Evolutionary conservation across 2,797 vertebrate genomes (phyloP).

Genomic region (Mallotus villosus): DNA sequence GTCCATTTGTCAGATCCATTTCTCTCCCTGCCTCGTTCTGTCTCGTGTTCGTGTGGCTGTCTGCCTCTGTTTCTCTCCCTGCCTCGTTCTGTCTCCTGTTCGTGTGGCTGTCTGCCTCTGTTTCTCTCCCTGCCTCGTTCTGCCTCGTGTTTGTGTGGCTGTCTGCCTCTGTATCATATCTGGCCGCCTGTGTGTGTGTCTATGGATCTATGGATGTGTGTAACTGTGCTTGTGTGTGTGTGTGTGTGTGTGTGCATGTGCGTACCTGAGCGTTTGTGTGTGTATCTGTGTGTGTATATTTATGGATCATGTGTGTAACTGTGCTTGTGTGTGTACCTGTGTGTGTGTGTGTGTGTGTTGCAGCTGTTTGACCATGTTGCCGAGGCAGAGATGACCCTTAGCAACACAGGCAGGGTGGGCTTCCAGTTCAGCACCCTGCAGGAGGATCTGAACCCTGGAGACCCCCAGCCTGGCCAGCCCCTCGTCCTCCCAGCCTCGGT

Average conservation of each 20-base stretch:
- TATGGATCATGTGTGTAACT: not conserved
- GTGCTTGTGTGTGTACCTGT: not conserved
- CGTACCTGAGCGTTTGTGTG: not conserved
- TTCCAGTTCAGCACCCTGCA: constrained; percentile 76
- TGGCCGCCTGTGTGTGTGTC: not conserved
- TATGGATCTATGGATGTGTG: not conserved
- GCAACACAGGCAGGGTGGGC: constrained; percentile 78
- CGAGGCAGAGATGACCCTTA: constrained; percentile 73
- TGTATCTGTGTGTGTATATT: not conserved
- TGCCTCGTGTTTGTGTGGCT: not conserved
- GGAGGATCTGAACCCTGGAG: constrained; percentile 4
- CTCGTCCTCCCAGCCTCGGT: constrained; percentile 76
- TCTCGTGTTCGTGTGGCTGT: not conserved
- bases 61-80: not conserved
- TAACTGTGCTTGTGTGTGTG: not conserved
- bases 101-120: not conserved
- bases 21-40: not conserved
- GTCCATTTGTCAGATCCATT: not conserved
- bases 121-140: not conserved
- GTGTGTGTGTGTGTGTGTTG: not conserved
- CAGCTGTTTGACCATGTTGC: constrained; percentile 79
- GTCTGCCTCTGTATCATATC: not conserved
- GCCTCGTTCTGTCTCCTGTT: too few species aligned
- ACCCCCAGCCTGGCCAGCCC: constrained; percentile 56
- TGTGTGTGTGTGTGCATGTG: not conserved